phyloP scores from a whole-genome alignment of 2,888 invertebrate species.

The Lepidochrysops patricia region DNA sequence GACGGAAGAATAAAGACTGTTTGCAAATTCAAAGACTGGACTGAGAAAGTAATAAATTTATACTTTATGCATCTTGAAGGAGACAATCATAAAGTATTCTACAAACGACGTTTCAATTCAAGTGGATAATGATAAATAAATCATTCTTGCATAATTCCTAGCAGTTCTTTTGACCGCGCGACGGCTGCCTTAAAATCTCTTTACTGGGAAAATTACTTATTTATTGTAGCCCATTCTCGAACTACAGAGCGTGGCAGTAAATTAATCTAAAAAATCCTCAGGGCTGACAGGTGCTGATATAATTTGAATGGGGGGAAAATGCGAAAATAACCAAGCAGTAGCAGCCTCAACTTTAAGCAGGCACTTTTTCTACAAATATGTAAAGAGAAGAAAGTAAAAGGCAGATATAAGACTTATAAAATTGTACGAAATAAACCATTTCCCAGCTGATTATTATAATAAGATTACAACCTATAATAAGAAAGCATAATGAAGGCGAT shows the following conservation, averaged over 20 bases:
- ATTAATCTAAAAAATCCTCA: constrained; percentile 27
- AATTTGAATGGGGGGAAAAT: constrained; percentile 44
- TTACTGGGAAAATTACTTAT: constrained; percentile 10
- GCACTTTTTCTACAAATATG: neutral
- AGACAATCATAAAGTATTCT: neutral
- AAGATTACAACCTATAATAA: too few species aligned
- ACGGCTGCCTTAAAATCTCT: neutral
- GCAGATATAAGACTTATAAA: too few species aligned
- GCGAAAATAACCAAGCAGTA: constrained; percentile 18
- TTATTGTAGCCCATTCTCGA: constrained; percentile 9
- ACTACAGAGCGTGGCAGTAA: constrained; percentile 18
- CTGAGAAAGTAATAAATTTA: too few species aligned
- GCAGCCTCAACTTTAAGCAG: constrained; percentile 22
- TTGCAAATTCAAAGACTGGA: neutral
- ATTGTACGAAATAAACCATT: too few species aligned
- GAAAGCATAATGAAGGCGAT: too few species aligned
- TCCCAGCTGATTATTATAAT: too few species aligned
- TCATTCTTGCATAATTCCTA: neutral
- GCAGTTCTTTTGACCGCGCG: neutral
- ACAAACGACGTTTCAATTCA: neutral
- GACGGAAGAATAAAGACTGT: neutral
- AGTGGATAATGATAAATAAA: neutral
- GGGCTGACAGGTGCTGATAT: constrained; percentile 36
- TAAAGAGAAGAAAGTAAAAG: neutral
- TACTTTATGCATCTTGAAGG: too few species aligned